Evolutionary conservation across 1,140 invertebrate species (phyloP).

Genomic region (Lucilia sericata): DNA sequence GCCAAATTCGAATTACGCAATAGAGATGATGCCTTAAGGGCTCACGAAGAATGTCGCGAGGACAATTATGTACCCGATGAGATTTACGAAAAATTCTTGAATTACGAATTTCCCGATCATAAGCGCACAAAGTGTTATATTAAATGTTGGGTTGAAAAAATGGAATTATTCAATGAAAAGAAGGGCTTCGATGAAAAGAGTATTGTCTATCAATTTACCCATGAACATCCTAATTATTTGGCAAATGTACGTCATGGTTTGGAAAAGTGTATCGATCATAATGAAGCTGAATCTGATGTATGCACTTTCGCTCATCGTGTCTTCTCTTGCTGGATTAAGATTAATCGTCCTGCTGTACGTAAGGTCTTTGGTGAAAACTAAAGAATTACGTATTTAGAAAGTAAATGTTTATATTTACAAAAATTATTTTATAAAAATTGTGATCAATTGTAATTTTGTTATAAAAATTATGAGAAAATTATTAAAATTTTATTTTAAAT

Average conservation of each 20-base stretch:
- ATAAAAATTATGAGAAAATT: constrained; percentile 29
- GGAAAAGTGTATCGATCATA: constrained; percentile 65
- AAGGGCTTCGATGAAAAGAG: constrained; percentile 59
- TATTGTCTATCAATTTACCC: constrained; percentile 57
- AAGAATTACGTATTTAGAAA: background rate
- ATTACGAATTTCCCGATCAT: constrained; percentile 61
- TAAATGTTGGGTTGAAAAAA: constrained; percentile 62
- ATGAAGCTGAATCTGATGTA: constrained; percentile 59
- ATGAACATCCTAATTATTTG: constrained; percentile 50
- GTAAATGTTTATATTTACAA: background rate
- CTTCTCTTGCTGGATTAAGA: constrained; percentile 64
- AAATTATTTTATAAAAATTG: background rate
- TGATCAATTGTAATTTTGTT: constrained; percentile 32
- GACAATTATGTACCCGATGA: constrained; percentile 58
- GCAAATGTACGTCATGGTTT: constrained; percentile 57
- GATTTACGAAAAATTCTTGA: constrained; percentile 60
- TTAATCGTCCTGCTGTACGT: constrained; percentile 62
- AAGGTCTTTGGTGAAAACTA: constrained; percentile 51
- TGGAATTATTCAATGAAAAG: constrained; percentile 58
- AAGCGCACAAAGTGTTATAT: constrained; percentile 60
- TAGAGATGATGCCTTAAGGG: constrained; percentile 56
- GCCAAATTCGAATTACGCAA: constrained; percentile 58
- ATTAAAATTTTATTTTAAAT: constrained; percentile 17
- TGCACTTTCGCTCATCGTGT: constrained; percentile 64
- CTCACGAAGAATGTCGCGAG: constrained; percentile 60